These are phyloP conservation scores for Struthio camelus DNA, from an alignment of 2,113 vertebrate genomes.

Conservation along the genomic window DNA sequence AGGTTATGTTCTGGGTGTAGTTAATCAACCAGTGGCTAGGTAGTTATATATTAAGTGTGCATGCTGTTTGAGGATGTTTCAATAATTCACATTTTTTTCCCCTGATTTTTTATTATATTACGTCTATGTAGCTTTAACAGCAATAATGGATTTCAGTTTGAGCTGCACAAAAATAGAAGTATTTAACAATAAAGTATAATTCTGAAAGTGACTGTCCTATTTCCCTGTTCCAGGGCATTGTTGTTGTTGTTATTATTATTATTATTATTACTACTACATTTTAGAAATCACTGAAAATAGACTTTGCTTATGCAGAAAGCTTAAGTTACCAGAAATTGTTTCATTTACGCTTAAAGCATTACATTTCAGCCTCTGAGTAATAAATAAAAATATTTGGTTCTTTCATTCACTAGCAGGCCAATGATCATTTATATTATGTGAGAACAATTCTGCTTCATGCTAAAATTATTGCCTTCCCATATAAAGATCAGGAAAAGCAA, in stretches of 20 bases:
- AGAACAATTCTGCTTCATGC: background rate
- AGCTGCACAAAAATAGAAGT: background rate
- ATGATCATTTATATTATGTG: background rate
- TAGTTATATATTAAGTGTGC: background rate
- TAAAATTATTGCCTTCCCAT: background rate
- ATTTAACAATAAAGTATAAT: background rate
- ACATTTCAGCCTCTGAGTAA: background rate
- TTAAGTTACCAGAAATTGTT: background rate
- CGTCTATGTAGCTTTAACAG: background rate
- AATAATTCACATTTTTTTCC: background rate
- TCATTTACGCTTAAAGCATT: background rate
- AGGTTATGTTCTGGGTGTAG: background rate
- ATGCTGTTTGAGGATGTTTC: background rate
- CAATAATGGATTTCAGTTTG: background rate
- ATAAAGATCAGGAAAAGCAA: background rate
- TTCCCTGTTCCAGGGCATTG: background rate
- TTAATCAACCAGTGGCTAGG: background rate
- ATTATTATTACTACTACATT: background rate
- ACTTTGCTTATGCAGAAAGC: background rate
- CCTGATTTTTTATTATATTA: background rate
- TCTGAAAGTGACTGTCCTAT: background rate
- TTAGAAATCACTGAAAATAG: background rate
- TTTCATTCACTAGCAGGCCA: background rate
- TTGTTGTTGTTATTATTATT: background rate
- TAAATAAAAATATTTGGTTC: background rate